Percentiles rank a stretch among this genome's conserved stretches.
These are phyloP conservation scores for Lasius platythorax DNA, from an alignment of 2,888 invertebrate genomes.

Conservation along the genomic window DNA sequence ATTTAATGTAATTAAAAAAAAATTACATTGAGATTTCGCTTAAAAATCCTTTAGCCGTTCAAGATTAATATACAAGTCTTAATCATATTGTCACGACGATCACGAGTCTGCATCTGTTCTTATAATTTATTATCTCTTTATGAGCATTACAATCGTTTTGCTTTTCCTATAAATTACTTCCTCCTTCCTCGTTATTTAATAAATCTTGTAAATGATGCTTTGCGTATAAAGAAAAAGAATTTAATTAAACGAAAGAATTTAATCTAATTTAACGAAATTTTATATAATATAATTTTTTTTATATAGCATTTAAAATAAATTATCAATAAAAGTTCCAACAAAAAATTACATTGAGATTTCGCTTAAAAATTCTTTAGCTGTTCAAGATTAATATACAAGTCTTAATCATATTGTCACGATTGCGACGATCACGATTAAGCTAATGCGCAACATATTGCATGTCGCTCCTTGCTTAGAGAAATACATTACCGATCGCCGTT, in stretches of 20 bases:
- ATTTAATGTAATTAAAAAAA: not conserved
- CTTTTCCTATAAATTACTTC: constrained; percentile 47
- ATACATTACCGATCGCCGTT: constrained; percentile 63
- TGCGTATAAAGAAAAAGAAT: constrained; percentile 44
- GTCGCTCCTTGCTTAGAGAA: constrained; percentile 60
- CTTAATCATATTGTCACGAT: constrained; percentile 46
- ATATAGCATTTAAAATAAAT: not conserved
- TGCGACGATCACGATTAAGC: constrained; percentile 11
- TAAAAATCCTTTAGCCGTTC: not conserved
- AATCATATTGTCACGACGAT: no score
- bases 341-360: not conserved
- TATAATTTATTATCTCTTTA: not conserved
- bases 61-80: no score
- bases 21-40: not conserved
- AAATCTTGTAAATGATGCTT: constrained; percentile 38
- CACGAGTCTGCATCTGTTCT: no score
- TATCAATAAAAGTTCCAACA: not conserved
- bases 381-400: constrained; percentile 11
- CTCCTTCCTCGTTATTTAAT: constrained; percentile 61
- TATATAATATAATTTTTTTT: not conserved
- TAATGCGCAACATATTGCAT: constrained; percentile 42
- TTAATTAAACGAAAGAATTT: not conserved
- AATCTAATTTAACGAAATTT: not conserved
- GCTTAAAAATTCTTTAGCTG: not conserved
- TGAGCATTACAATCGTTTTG: constrained; percentile 38